phyloP scores from a whole-genome alignment of 2,888 invertebrate species.

The Caenorhabditis sp. region DNA sequence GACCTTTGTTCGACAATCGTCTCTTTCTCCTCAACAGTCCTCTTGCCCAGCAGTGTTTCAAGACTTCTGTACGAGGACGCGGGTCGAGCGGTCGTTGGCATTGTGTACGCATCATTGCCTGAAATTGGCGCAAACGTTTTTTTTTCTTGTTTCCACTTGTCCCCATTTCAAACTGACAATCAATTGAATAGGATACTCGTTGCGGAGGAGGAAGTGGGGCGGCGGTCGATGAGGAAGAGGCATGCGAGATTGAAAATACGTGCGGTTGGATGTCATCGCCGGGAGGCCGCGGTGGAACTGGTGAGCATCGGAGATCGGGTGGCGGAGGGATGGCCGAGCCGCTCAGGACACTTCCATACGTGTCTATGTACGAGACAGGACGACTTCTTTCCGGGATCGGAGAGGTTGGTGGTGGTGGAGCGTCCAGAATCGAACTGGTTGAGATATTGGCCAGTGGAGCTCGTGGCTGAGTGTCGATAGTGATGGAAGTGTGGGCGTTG shows the following conservation, averaged over 20 bases:
- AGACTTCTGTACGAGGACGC: constrained; percentile 43
- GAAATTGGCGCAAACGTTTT: constrained; percentile 9
- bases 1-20: constrained; percentile 59
- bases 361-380: constrained; percentile 46
- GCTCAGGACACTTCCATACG: constrained; percentile 7
- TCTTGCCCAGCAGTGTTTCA: constrained; percentile 59
- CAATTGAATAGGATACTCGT: constrained; percentile 33
- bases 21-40: constrained; percentile 62
- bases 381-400: constrained; percentile 69
- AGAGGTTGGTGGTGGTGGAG: constrained; percentile 74
- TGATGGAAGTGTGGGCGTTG: background rate
- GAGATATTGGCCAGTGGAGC: constrained; percentile 38
- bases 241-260: constrained; percentile 48
- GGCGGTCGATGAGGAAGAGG: constrained; percentile 27
- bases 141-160: background rate
- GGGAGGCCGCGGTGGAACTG: constrained; percentile 50
- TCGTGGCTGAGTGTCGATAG: constrained; percentile 23
- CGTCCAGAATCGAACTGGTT: constrained; percentile 40
- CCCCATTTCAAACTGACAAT: constrained; percentile 36
- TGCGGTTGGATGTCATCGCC: constrained; percentile 43
- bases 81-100: constrained; percentile 30
- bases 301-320: constrained; percentile 52
- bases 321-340: constrained; percentile 35
- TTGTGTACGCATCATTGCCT: constrained; percentile 48
- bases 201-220: constrained; percentile 16